Base-by-base conservation (phyloP, 2,797 vertebrate genomes). In the Knipowitschia caucasica region DNA sequence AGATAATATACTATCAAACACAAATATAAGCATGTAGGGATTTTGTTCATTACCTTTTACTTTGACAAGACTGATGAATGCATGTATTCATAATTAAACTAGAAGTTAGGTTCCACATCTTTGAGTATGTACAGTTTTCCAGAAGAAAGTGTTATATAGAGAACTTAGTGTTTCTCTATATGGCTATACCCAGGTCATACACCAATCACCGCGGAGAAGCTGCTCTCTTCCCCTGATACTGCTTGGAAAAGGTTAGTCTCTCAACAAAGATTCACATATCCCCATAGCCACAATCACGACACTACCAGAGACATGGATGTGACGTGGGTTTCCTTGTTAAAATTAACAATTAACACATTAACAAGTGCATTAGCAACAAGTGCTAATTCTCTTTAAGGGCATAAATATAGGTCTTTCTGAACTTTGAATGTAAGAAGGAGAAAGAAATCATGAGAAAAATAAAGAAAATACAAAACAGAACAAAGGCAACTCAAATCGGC, bases 101-200 rank as follows among this genome's bases (percentile, higher is more conserved):
- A n/a, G n/a, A n/a, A n/a, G n/a, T n/a, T n/a, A n/a, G n/a, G n/a
- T n/a, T n/a, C 27, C 27, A 6, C 27, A 30, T 6, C 1, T 30
- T 30, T 34, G 14, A 34, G 31, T 30, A 0, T 34, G 31, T 8
- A 11, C 14, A 9, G 31, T 11, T 34, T 11, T 34, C 31, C 8
- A 17, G 18, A 38, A 7, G 15, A 7, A 38, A 8, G n/a, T 29
- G 9, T 18, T 20, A 64, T 47, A 40, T 34, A n/a, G n/a, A n/a
- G n/a, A n/a, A n/a, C n/a, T 69, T 58, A 54, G 51, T 12, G 9
- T 53, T 63, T 27, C n/a, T n/a, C n/a, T n/a, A n/a, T 56, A 55
- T 45, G 53, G 58, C 65, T 61, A 39, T 50, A 59, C 64, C 0
- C 17, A 64, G 74, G 79, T 78, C 81, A 50, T n/a, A 25, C 56